Conservation (phyloP, 1,140 invertebrate genomes). For the Eupristina koningsbergeri region DNA sequence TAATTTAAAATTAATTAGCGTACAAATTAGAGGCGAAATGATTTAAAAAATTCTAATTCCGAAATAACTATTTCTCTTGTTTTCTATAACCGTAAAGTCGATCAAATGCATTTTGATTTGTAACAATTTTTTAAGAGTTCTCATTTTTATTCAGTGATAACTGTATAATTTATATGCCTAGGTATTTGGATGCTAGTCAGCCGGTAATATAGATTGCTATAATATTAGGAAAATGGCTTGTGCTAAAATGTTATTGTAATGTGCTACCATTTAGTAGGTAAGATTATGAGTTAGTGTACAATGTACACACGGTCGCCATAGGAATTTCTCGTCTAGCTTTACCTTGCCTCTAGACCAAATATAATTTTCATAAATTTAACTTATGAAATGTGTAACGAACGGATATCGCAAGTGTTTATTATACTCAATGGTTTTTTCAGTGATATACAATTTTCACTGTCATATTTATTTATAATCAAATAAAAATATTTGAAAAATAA, state of each 20-base stretch:
- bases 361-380: conserved; percentile 47
- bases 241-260: conserved; percentile 47
- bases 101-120: background rate
- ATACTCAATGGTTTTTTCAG: background rate
- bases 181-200: conserved; percentile 22
- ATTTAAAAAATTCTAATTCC: background rate
- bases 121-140: background rate
- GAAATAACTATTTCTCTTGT: background rate
- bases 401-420: background rate
- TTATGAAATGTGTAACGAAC: background rate
- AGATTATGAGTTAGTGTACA: conserved; percentile 37
- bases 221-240: conserved; percentile 32
- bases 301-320: background rate
- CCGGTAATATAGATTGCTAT: conserved; percentile 19
- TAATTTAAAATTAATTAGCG: too few relatives aligned
- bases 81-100: background rate
- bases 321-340: conserved; percentile 7
- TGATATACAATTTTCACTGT: too few relatives aligned
- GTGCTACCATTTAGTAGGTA: conserved; percentile 35
- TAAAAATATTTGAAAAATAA: too few relatives aligned
- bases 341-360: conserved; percentile 22
- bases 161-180: background rate
- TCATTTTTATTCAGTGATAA: background rate
- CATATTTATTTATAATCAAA: too few relatives aligned
- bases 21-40: background rate